A percentile compares a stretch with the other conserved stretches of the same genome.
phyloP scores from a whole-genome alignment of 1,140 invertebrate species.

The Drosophila lacertosa region DNA sequence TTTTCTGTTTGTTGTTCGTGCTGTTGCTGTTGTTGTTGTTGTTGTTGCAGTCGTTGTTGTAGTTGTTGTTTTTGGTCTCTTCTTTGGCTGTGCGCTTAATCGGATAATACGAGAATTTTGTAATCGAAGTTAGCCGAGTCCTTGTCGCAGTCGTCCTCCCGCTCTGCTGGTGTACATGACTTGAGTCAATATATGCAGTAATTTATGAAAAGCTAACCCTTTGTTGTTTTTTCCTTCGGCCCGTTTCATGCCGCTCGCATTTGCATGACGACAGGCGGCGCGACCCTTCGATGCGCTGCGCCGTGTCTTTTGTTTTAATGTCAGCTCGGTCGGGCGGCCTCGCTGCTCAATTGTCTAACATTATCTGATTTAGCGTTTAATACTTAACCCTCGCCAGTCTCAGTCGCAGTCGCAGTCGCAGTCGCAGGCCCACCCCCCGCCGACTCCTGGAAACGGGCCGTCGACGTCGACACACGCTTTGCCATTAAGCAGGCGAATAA shows the following conservation, averaged over 20 bases:
- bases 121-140: conserved; percentile 78
- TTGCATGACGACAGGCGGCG: conserved; percentile 38
- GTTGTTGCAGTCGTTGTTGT: background rate
- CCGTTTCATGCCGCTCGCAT: conserved; percentile 44
- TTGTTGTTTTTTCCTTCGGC: conserved; percentile 27
- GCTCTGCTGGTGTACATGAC: conserved; percentile 68
- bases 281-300: conserved; percentile 30
- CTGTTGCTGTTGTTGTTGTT: background rate
- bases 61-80: conserved; percentile 1
- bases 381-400: conserved; percentile 69
- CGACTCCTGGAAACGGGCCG: conserved; percentile 25
- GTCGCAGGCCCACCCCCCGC: background rate
- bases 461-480: conserved; percentile 59
- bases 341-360: conserved; percentile 81
- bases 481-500: conserved; percentile 38
- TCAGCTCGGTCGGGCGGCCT: conserved; percentile 56
- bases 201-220: conserved; percentile 75
- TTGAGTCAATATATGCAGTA: conserved; percentile 79
- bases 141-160: conserved; percentile 43
- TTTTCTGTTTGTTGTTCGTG: conserved; percentile 13
- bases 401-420: too few relatives aligned
- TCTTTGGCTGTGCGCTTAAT: conserved; percentile 55
- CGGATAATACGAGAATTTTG: conserved; percentile 68
- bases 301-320: conserved; percentile 74
- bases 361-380: conserved; percentile 82